These are phyloP conservation scores for Macroramphosus scolopax DNA, from an alignment of 2,797 vertebrate species.

Conservation along the genomic window DNA sequence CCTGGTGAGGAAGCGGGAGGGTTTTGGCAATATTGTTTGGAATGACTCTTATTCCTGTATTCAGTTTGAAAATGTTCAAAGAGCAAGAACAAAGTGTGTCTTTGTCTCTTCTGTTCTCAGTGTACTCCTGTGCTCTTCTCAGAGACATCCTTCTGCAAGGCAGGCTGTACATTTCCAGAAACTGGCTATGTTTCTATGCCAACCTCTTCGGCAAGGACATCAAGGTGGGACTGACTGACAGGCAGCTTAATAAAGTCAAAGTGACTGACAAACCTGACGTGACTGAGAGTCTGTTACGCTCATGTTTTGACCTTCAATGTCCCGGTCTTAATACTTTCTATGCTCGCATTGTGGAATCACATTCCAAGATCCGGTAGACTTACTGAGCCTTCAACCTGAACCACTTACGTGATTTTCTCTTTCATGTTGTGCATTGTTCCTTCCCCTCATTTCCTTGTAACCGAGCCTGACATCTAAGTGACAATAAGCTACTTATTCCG, in stretches of 20 bases:
- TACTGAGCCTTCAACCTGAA: slow-evolving; percentile 20
- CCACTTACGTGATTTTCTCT: slow-evolving; percentile 27
- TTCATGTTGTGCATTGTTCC: slow-evolving; percentile 50
- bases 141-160: slow-evolving; percentile 94
- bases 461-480: slow-evolving; percentile 44
- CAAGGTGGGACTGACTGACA: slow-evolving; percentile 78
- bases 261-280: slow-evolving; percentile 21
- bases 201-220: slow-evolving; percentile 96
- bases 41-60: too few species aligned
- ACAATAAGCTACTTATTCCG: slow-evolving; percentile 66
- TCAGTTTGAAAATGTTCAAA: too few species aligned
- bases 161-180: slow-evolving; percentile 94
- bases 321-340: neutral
- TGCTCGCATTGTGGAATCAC: neutral
- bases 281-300: slow-evolving; percentile 23
- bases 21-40: too few species aligned
- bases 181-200: slow-evolving; percentile 97
- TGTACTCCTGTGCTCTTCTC: slow-evolving; percentile 95
- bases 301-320: slow-evolving; percentile 7
- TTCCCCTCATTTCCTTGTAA: slow-evolving; percentile 52
- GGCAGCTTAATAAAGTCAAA: slow-evolving; percentile 26
- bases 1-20: too few species aligned
- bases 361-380: slow-evolving; percentile 8
- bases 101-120: slow-evolving; percentile 66
- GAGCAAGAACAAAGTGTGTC: slow-evolving; percentile 1